These are phyloP conservation scores for Hozukius guyotensis DNA, from an alignment of 2,797 vertebrate species.

Conservation along the genomic window DNA sequence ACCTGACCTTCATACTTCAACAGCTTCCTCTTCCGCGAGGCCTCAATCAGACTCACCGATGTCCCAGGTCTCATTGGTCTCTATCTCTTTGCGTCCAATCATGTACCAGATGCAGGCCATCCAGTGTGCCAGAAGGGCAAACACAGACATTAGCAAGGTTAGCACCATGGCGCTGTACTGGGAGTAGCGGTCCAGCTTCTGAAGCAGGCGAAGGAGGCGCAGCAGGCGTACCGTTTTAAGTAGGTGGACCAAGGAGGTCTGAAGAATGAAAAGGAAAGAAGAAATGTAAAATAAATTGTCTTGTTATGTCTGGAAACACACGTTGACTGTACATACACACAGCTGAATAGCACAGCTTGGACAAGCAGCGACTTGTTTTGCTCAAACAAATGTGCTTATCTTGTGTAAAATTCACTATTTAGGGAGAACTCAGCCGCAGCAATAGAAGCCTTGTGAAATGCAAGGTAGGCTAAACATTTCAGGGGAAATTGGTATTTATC, in stretches of 20 bases:
- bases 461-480: not conserved
- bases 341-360: conserved; percentile 14
- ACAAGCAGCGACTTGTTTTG: conserved; percentile 2
- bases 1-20: not conserved
- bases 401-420: not conserved
- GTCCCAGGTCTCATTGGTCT: conserved; percentile 90
- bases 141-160: conserved; percentile 93
- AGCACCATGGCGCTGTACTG: conserved; percentile 98
- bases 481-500: not conserved
- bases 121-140: conserved; percentile 95
- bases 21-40: not conserved
- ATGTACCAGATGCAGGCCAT: conserved; percentile 97
- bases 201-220: conserved; percentile 92
- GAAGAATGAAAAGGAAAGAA: not conserved
- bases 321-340: not conserved
- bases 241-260: conserved; percentile 96
- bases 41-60: conserved; percentile 86
- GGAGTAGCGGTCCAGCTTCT: conserved; percentile 97
- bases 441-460: not conserved
- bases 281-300: fast-evolving
- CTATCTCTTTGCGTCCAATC: conserved; percentile 92
- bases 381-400: conserved; percentile 8
- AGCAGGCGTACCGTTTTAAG: conserved; percentile 94
- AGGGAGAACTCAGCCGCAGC: not conserved
- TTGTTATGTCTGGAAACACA: not conserved